Base-by-base conservation (phyloP, 1,140 invertebrate genomes). In the Megathymus violae region DNA sequence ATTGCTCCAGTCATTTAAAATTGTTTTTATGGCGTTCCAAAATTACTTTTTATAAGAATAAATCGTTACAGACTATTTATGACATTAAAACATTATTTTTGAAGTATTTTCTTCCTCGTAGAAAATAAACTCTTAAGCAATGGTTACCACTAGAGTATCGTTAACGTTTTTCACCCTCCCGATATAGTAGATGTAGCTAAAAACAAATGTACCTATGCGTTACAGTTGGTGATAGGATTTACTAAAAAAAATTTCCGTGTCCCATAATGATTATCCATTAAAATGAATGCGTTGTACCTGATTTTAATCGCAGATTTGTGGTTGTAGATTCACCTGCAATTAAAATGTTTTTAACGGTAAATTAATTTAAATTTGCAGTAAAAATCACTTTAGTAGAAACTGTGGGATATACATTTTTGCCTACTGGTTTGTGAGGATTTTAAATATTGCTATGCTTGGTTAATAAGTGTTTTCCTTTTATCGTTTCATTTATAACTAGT, bases 271-370 rank as follows among this genome's bases (percentile, higher is more conserved):
- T 25, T 19, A 13, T 54, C 13, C 19, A 54, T 54, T 54, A 54
- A 60, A 60, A 60, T 38, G 56, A 60, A 60, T 48, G 43, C 43
- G 56, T 48, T 48, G 56, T 60, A 47, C 47, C 56, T 60, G 56
- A 60, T 60, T 60, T 60, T 60, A 60, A 60, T 60, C 56, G 31
- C 31, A 13, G 56, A 60, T 60, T 60, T 60, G 56, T 22, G 56
- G 56, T 60, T 1, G 25, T 27, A 48, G 31, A 27, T 25, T 47
- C 41, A 31, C 44, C 43, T 48, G 56, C 31, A 38, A 14, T 60
- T 48, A 17, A 48, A 60, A 36, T 15, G 19, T 48, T 60, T 34
- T 58, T 17, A 56, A 44, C 25, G 14, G 15, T 56, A 46, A 58
- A 58, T 58, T 31, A 58, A 58, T 44, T 58, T 58, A 34, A 34